Conservation (phyloP, 2,888 invertebrate genomes). For the Aphrophora alni region DNA sequence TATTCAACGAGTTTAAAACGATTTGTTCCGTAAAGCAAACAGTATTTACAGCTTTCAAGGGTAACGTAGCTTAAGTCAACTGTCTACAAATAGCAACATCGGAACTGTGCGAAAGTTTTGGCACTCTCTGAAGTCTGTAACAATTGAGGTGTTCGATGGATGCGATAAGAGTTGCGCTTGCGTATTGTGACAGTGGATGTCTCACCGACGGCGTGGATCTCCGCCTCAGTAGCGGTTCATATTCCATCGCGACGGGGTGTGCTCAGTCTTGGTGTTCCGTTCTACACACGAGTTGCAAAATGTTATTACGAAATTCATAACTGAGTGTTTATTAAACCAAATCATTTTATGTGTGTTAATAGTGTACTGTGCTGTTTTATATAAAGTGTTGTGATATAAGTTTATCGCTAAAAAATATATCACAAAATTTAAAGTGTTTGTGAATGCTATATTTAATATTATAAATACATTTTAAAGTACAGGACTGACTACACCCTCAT, state of each 20-base stretch:
- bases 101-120: not conserved
- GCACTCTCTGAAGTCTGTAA: constrained; percentile 3
- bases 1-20: too few relatives aligned
- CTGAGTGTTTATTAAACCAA: too few relatives aligned
- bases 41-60: not conserved
- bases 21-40: too few relatives aligned
- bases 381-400: not conserved
- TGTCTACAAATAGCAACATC: not conserved
- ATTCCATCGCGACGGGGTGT: not conserved
- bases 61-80: not conserved
- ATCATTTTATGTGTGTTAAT: not conserved
- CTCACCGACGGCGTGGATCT: not conserved
- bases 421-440: too few relatives aligned
- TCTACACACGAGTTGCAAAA: too few relatives aligned
- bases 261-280: not conserved
- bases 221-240: not conserved
- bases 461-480: too few relatives aligned
- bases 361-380: not conserved
- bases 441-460: too few relatives aligned
- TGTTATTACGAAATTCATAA: too few relatives aligned
- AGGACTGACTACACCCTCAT: too few relatives aligned
- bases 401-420: too few relatives aligned
- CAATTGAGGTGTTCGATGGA: constrained; percentile 37
- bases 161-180: constrained; percentile 12
- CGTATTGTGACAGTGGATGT: constrained; percentile 7